These are phyloP conservation scores for Aselliscus stoliczkanus DNA, from an alignment of 2,797 vertebrate genomes.

Conservation along the genomic window DNA sequence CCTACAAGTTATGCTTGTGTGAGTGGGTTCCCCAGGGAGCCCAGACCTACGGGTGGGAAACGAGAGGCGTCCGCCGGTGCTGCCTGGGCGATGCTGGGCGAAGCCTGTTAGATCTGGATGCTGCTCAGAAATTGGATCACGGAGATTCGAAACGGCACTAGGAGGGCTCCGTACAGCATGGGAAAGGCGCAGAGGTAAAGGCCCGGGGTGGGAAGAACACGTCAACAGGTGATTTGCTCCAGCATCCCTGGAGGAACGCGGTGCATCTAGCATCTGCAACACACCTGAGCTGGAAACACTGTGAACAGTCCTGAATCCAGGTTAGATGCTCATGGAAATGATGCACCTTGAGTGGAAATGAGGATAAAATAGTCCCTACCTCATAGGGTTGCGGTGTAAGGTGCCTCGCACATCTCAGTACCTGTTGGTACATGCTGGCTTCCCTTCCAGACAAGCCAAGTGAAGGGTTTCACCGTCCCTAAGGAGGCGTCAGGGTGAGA, in stretches of 20 bases:
- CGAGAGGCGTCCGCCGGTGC: neutral
- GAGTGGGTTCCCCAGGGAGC: neutral
- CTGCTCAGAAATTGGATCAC: neutral
- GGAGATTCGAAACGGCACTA: neutral
- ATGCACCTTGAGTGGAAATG: neutral
- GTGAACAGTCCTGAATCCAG: neutral
- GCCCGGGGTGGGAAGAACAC: neutral
- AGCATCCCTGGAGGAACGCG: no score
- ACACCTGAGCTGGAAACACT: neutral
- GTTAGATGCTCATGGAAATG: neutral
- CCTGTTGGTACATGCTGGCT: neutral
- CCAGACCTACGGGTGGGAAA: neutral
- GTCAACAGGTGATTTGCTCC: no score
- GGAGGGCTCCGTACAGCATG: accelerated
- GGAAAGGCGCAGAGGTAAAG: neutral
- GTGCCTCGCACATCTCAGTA: neutral
- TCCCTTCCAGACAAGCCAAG: neutral
- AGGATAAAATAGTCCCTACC: neutral
- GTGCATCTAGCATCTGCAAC: neutral
- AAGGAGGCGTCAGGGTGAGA: neutral
- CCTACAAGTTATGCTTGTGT: neutral
- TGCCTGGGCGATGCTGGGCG: accelerated
- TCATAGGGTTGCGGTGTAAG: neutral
- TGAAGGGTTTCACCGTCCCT: neutral
- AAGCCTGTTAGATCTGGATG: neutral